These are phyloP conservation scores for Meloidogyne exigua DNA, from an alignment of 1,140 invertebrate genomes.

Conservation along the genomic window DNA sequence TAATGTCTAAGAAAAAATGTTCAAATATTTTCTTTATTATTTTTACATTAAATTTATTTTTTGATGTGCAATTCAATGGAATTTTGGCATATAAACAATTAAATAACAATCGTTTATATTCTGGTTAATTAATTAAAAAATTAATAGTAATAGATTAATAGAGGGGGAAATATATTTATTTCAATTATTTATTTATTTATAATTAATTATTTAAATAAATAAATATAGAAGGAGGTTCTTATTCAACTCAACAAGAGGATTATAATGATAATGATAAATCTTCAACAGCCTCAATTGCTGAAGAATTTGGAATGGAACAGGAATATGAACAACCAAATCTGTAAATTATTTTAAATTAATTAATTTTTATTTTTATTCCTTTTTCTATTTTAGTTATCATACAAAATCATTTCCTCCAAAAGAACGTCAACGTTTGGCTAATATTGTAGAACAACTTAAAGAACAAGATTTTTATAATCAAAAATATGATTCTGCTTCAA, in stretches of 20 bases:
- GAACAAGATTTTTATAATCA: constrained; percentile 1
- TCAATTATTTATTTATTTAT: too few species aligned
- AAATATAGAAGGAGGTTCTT: constrained; percentile 19
- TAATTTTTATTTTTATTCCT: background rate
- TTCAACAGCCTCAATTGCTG: background rate
- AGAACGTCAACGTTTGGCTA: constrained; percentile 17
- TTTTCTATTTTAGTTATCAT: constrained; percentile 3
- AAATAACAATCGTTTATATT: background rate
- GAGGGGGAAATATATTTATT: too few species aligned
- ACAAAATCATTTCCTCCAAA: constrained; percentile 6
- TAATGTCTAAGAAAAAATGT: background rate
- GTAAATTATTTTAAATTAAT: background rate
- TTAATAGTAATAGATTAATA: too few species aligned
- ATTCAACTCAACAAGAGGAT: background rate
- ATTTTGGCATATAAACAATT: background rate
- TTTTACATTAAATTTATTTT: background rate
- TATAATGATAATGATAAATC: background rate
- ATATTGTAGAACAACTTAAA: constrained; percentile 20
- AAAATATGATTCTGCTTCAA: constrained; percentile 1
- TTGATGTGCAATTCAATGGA: background rate
- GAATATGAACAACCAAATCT: constrained; percentile 21
- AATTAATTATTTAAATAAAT: background rate
- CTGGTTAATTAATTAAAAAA: background rate
- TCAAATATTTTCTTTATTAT: background rate
- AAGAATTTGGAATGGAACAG: background rate